These are phyloP conservation scores for Panopea generosa DNA, from an alignment of 2,888 invertebrate genomes.

Conservation along the genomic window DNA sequence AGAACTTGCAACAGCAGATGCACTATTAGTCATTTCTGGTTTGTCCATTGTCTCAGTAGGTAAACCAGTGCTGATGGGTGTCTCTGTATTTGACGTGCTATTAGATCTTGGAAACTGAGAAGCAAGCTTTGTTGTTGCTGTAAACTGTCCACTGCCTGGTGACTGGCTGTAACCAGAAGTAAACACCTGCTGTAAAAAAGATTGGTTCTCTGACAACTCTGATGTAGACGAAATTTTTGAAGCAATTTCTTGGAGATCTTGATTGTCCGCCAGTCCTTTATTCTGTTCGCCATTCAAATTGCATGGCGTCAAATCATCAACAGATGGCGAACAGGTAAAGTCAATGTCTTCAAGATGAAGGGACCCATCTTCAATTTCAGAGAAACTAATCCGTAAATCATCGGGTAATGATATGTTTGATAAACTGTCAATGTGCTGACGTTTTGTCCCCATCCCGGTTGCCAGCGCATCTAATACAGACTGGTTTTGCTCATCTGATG, in stretches of 20 bases:
- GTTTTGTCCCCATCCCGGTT: constrained; percentile 12
- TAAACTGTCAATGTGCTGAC: constrained; percentile 33
- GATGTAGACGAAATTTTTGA: constrained; percentile 49
- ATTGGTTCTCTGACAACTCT: not conserved
- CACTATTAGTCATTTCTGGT: too few species aligned
- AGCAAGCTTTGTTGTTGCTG: too few species aligned
- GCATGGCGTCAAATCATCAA: not conserved
- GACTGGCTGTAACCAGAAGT: too few species aligned
- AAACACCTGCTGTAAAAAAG: too few species aligned
- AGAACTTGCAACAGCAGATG: too few species aligned
- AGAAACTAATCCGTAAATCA: constrained; percentile 55
- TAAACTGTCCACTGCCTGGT: too few species aligned
- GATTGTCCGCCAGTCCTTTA: constrained; percentile 19
- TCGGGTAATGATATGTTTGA: constrained; percentile 54
- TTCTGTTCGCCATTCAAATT: not conserved
- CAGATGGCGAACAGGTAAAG: constrained; percentile 29
- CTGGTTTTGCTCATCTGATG: not conserved
- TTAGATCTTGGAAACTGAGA: too few species aligned
- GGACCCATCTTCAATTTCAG: constrained; percentile 47
- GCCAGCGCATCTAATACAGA: constrained; percentile 13
- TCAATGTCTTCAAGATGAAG: constrained; percentile 53
- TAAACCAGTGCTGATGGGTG: too few species aligned
- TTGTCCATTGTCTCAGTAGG: too few species aligned
- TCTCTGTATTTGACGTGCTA: too few species aligned
- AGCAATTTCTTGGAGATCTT: constrained; percentile 13